Evolutionary conservation across 2,113 vertebrate genomes (phyloP), one percentile per base, ranked within the genome.

Genomic region (Oncorhynchus gorbuscha): DNA sequence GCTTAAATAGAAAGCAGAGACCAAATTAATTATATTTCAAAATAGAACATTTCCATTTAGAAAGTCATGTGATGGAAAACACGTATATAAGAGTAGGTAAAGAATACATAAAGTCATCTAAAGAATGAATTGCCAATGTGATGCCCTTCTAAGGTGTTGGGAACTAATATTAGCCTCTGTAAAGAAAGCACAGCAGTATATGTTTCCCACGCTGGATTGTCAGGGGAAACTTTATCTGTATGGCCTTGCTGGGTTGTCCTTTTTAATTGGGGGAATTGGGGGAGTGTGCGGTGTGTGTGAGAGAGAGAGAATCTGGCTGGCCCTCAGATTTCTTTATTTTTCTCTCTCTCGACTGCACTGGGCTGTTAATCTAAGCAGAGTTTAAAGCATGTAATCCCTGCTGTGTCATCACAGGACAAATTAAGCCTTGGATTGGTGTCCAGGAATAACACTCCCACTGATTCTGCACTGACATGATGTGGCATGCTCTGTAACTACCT

Each of bases 351-450:
- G 65, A 28, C 28, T 67, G 26, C 16, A 30, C 24, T 28, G 3
- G 28, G 32, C 20, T 64, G 55, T 73, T 80, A 30, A 82, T 81
- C 66, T 76, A 48, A 69, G 82, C 66, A 76, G 51, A 72, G 68
- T 66, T 79, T 58, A 82, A 84, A 78, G 68, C 76, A 76, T 84
- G 79, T 78, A 28, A 67, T 75, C 13, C 1, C 45, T 66, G 73
- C 49, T n/a, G 55, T 49, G 77, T 45, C 74, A 73, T 85, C 69
- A 61, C 75, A 79, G 62, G 67, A 83, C 62, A 80, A 81, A 85
- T 79, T 28, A 78, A 83, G 59, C 4, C 28, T 11, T n/a, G 48
- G 20, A n/a, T 68, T 71, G 2, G 67, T 81, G 49, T 80, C 74
- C 69, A 70, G 14, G 76, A 85, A 81, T 76, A 75, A 80, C 72